Base-by-base conservation (phyloP, 2,888 invertebrate genomes). In the Microctonus aethiopoides region DNA sequence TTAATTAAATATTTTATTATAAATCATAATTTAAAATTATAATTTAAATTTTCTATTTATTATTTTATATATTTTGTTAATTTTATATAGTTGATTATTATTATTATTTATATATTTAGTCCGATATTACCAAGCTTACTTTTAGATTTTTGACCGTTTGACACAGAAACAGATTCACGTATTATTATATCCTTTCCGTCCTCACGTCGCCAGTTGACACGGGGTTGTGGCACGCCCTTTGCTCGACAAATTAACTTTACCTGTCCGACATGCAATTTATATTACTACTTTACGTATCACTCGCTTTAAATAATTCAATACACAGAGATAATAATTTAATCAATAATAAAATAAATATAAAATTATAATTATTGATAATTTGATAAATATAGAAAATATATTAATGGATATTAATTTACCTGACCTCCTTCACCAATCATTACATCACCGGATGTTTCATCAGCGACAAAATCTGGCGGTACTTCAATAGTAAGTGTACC, bases 401-500 rank as follows among this genome's bases (percentile, higher is more conserved):
- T 29, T 29, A 5, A 29, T 29, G 7, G 5, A 29, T 5, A 1
- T 29, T 34, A 67, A 54, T 76, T 79, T 77, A 85, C 86, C 79
- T 84, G 83, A 41, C 93, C 93, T 66, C 95, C 95, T 89, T 96
- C 96, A 29, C 93, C 92, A 34, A 95, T 94, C 90, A 94, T 94
- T 13, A 95, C 90, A 84, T 97, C 96, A 0, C 95, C 93, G n/a
- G 95, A 95, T 29, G 95, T 95, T 82, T 95, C 95, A 81, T 94
- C 94, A 20, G 91, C 84, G 73, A 95, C 91, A 81, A 97, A 96
- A 86, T 96, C 95, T n/a, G 97, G 97, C 36, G 97, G 95, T 76
- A 96, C 92, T 29, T 95, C 94, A 65, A 97, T 95, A 76, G 95
- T 93, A 77, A 97, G 88, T 85, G 91, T 91, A 34, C 95, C 95